phyloP scores from a whole-genome alignment of 2,797 vertebrate genomes.

The Danio tinwini region DNA sequence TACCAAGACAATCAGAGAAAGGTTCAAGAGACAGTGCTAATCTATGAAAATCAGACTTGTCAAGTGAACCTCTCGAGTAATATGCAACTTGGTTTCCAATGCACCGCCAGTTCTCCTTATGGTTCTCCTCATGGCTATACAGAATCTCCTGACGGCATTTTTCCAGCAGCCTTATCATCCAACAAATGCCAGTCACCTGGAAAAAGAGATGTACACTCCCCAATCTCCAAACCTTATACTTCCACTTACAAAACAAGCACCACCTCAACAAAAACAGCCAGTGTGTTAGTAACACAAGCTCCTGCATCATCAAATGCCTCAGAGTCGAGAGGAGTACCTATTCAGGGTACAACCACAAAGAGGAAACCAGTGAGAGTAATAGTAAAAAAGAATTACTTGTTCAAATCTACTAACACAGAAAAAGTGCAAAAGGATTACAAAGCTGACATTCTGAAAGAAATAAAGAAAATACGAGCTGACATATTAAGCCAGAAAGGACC shows the following conservation, averaged over 20 bases:
- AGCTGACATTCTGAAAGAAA: constrained; percentile 53
- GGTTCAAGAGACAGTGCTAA: constrained; percentile 72
- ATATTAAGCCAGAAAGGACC: constrained; percentile 70
- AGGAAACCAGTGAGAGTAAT: constrained; percentile 57
- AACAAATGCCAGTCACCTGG: constrained; percentile 66
- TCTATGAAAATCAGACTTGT: constrained; percentile 75
- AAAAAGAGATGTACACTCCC: constrained; percentile 63
- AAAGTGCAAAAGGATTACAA: constrained; percentile 65
- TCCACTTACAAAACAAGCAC: constrained; percentile 10
- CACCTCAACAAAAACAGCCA: constrained; percentile 9
- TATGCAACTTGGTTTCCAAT: constrained; percentile 56
- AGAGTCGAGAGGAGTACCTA: constrained; percentile 30
- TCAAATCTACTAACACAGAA: constrained; percentile 52
- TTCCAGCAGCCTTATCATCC: constrained; percentile 59
- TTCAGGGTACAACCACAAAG: constrained; percentile 47
- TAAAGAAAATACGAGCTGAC: constrained; percentile 67
- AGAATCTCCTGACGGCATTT: constrained; percentile 60
- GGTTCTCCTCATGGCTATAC: constrained; percentile 57
- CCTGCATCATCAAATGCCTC: constrained; percentile 16
- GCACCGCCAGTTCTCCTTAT: constrained; percentile 44
- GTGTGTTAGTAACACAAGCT: constrained; percentile 6
- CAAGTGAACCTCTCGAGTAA: constrained; percentile 73
- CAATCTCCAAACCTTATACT: constrained; percentile 16
- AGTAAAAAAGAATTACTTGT: constrained; percentile 62
- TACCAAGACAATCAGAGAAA: constrained; percentile 69